These are phyloP conservation scores for Periophthalmus modestus DNA, from an alignment of 2,113 vertebrate species.

Conservation along the genomic window DNA sequence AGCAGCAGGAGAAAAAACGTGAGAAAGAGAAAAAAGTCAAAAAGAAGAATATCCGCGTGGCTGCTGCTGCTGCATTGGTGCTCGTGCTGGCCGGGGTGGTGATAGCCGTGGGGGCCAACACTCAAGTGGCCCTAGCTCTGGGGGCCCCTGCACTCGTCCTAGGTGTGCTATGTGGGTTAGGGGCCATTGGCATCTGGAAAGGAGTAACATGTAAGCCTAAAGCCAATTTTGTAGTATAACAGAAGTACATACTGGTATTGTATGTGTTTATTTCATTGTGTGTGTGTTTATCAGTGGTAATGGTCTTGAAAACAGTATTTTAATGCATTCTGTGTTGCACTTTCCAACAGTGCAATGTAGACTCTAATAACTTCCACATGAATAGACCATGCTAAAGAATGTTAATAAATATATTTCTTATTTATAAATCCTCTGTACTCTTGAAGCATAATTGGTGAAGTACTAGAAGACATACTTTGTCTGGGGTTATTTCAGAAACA, in stretches of 20 bases:
- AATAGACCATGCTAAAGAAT: background rate
- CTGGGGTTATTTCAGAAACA: slow-evolving; percentile 41
- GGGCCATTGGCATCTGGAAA: slow-evolving; percentile 65
- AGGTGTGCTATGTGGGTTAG: slow-evolving; percentile 55
- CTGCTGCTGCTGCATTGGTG: slow-evolving; percentile 49
- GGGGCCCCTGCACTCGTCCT: slow-evolving; percentile 62
- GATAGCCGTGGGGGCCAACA: slow-evolving; percentile 61
- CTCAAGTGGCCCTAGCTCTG: slow-evolving; percentile 63
- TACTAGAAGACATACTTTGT: slow-evolving; percentile 10
- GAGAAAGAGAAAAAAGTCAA: slow-evolving; percentile 44
- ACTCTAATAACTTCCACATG: background rate
- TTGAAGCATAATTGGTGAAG: background rate
- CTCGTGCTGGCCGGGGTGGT: slow-evolving; percentile 57
- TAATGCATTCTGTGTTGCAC: background rate
- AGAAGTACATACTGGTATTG: slow-evolving; percentile 4
- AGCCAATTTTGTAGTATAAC: slow-evolving; percentile 30
- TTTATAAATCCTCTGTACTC: background rate
- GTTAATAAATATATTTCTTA: slow-evolving; percentile 4
- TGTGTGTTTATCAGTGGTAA: background rate
- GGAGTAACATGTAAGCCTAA: slow-evolving; percentile 56
- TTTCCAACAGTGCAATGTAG: background rate
- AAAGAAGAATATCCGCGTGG: slow-evolving; percentile 53
- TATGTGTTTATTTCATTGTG: slow-evolving; percentile 5
- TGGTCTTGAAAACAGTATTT: background rate
- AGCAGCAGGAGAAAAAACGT: slow-evolving; percentile 49